Conservation (phyloP, 1,140 invertebrate genomes). For the Centruroides sculpturatus region DNA sequence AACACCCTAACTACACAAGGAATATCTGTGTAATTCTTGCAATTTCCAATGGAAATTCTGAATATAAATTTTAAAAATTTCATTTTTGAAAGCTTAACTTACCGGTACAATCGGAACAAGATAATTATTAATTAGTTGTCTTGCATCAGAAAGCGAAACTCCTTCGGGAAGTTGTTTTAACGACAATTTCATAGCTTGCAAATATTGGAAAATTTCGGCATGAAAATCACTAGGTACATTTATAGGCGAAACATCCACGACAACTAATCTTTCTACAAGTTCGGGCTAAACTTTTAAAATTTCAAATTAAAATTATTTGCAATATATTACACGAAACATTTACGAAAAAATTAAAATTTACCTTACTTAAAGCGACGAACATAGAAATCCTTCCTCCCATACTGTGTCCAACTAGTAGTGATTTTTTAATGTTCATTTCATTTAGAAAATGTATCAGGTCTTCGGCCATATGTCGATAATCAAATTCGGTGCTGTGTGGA, state of each 20-base stretch:
- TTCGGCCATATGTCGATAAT: conserved; percentile 50
- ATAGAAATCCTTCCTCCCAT: conserved; percentile 80
- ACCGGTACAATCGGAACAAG: conserved; percentile 3
- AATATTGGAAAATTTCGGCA: not conserved
- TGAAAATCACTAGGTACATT: conserved; percentile 25
- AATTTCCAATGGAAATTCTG: too few species aligned
- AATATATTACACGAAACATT: too few species aligned
- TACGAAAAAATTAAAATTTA: conserved; percentile 17
- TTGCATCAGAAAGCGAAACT: conserved; percentile 4
- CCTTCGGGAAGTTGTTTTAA: not conserved
- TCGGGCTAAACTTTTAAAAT: conserved; percentile 40
- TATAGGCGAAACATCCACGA: conserved; percentile 70
- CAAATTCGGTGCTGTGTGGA: conserved; percentile 52
- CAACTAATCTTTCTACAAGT: conserved; percentile 56
- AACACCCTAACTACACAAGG: too few species aligned
- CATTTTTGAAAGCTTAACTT: not conserved
- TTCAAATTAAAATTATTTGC: too few species aligned
- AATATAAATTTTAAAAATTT: too few species aligned
- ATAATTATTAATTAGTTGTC: conserved; percentile 2
- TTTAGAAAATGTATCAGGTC: conserved; percentile 51
- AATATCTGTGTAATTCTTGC: too few species aligned
- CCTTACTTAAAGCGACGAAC: conserved; percentile 53
- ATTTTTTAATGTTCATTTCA: conserved; percentile 21
- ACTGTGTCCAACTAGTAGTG: conserved; percentile 62
- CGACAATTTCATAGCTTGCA: conserved; percentile 6